Conservation (phyloP, 2,888 invertebrate species). For the Andrena dorsata region DNA sequence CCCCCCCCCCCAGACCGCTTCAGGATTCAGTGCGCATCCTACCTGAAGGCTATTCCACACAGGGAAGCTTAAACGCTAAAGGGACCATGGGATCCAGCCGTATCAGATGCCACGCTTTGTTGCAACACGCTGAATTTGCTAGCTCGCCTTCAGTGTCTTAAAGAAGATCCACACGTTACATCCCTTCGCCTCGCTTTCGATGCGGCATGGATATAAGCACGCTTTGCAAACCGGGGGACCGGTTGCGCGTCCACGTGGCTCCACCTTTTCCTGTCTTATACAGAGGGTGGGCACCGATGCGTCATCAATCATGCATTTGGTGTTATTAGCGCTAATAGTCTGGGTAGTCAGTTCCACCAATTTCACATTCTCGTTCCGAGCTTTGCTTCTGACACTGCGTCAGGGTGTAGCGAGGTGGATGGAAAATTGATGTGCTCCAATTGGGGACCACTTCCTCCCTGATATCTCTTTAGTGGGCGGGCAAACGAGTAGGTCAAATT, state of each 20-base stretch:
- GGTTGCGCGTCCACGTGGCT: constrained; percentile 11
- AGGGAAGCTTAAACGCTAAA: constrained; percentile 48
- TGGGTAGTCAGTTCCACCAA: no score
- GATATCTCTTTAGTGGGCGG: no score
- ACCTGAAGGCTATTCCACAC: constrained; percentile 40
- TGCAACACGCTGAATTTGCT: constrained; percentile 49
- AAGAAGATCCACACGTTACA: constrained; percentile 24
- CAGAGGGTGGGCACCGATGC: no score
- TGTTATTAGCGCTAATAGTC: neutral
- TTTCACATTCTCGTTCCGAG: no score
- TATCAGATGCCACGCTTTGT: constrained; percentile 51
- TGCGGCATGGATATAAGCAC: neutral
- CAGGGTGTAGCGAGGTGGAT: no score
- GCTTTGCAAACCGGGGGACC: constrained; percentile 6
- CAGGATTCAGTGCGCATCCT: constrained; percentile 52
- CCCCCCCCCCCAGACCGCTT: constrained; percentile 1
- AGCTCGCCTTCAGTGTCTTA: constrained; percentile 41
- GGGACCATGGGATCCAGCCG: constrained; percentile 36
- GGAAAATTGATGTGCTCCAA: no score
- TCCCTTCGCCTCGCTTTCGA: neutral
- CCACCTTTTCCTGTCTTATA: no score
- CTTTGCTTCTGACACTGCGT: no score
- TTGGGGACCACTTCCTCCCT: no score
- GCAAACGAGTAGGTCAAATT: no score
- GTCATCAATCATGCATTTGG: no score